phyloP scores from a whole-genome alignment of 2,797 vertebrate species.

The Micropoecilia bifurca region DNA sequence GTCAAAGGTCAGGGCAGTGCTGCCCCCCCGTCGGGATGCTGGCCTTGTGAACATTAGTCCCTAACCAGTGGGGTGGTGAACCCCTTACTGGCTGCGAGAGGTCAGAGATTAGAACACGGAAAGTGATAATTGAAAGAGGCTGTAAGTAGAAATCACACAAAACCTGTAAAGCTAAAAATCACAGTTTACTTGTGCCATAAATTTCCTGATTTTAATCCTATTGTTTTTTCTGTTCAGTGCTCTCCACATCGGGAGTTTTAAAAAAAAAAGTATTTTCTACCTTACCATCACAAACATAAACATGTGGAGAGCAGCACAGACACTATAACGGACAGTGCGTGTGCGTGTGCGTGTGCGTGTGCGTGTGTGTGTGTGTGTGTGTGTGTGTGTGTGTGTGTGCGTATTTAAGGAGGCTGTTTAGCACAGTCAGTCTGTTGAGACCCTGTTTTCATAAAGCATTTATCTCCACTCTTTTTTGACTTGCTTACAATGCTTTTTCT shows the following conservation, averaged over 20 bases:
- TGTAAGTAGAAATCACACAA: constrained; percentile 13
- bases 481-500: not conserved
- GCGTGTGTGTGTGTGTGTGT: not conserved
- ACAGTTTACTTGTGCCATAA: not conserved
- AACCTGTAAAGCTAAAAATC: not conserved
- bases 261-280: not conserved
- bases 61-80: constrained; percentile 60
- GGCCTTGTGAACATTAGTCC: constrained; percentile 77
- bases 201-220: not conserved
- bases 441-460: not conserved
- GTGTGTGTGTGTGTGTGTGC: not conserved
- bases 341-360: not conserved
- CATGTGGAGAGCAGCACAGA: not conserved
- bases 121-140: constrained; percentile 39
- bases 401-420: not conserved
- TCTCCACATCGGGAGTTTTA: not conserved
- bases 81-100: constrained; percentile 47
- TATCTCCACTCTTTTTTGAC: not conserved
- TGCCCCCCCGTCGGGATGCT: constrained; percentile 57
- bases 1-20: constrained; percentile 71
- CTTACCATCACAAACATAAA: not conserved
- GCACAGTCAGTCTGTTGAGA: not conserved
- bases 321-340: not conserved
- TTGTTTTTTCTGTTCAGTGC: not conserved
- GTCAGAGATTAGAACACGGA: constrained; percentile 42